Conservation (phyloP, 2,113 vertebrate genomes). For the Vanacampus margaritifer region DNA sequence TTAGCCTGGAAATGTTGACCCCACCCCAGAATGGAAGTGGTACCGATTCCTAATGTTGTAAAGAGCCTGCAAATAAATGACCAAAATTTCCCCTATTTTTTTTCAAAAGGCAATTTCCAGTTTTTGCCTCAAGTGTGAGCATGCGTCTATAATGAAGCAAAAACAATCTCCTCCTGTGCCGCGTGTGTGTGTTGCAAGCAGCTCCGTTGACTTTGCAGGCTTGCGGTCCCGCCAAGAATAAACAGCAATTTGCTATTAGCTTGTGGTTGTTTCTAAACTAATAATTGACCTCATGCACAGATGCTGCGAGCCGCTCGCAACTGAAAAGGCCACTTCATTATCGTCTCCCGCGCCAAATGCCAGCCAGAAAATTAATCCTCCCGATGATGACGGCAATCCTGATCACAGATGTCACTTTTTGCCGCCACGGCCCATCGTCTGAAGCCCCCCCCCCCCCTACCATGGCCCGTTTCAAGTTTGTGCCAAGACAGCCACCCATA, state of each 20-base stretch:
- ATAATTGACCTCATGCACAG: slow-evolving; percentile 36
- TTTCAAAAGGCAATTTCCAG: too few relatives aligned
- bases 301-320: slow-evolving; percentile 33
- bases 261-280: slow-evolving; percentile 35
- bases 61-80: not conserved
- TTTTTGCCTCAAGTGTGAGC: not conserved
- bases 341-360: slow-evolving; percentile 59
- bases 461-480: slow-evolving; percentile 36
- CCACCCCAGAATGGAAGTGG: too few relatives aligned
- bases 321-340: slow-evolving; percentile 67
- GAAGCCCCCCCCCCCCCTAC: slow-evolving; percentile 18
- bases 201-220: slow-evolving; percentile 9
- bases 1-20: not conserved
- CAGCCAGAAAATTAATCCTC: slow-evolving; percentile 61
- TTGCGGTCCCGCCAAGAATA: slow-evolving; percentile 13
- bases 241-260: slow-evolving; percentile 24
- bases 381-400: slow-evolving; percentile 36
- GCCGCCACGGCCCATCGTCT: slow-evolving; percentile 44
- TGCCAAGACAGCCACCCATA: slow-evolving; percentile 42
- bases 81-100: not conserved
- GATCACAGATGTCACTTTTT: slow-evolving; percentile 62
- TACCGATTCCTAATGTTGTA: not conserved
- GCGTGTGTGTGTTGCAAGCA: not conserved
- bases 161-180: slow-evolving; percentile 4
- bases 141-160: not conserved